phyloP scores from a whole-genome alignment of 2,797 vertebrate genomes.

The Triplophysa bombifrons region DNA sequence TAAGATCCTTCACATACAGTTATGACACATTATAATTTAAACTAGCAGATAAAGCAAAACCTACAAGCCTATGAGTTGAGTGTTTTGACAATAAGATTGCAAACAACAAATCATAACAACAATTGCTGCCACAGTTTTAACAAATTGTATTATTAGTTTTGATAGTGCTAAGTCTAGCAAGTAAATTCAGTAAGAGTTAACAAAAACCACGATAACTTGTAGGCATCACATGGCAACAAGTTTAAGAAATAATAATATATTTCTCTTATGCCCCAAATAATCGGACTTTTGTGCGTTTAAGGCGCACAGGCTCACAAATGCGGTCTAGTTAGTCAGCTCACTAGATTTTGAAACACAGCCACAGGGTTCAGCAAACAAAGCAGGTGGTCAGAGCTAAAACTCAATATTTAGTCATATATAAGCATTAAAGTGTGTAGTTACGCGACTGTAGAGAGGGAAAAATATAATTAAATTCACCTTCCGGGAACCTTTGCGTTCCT shows the following conservation, averaged over 20 bases:
- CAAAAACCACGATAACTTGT: background rate
- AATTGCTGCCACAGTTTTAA: background rate
- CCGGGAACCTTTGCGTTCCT: conserved; percentile 90
- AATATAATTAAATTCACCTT: conserved; percentile 77
- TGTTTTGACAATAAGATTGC: background rate
- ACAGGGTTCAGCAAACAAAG: background rate
- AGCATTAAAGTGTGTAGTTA: background rate
- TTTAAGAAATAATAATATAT: background rate
- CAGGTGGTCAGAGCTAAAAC: background rate
- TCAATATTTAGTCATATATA: background rate
- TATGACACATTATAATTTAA: background rate
- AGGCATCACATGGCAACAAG: background rate
- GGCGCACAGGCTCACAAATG: background rate
- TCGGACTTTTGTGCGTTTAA: background rate
- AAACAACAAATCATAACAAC: too few relatives aligned
- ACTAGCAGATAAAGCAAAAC: background rate
- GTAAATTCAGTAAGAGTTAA: background rate
- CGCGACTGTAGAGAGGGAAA: background rate
- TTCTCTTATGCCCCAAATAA: background rate
- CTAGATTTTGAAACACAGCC: conserved; percentile 4
- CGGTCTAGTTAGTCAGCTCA: conserved; percentile 11
- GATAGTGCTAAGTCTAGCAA: background rate
- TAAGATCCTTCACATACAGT: background rate
- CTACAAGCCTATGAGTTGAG: background rate
- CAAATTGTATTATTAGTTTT: background rate